Evolutionary conservation across 2,797 vertebrate genomes (phyloP).

Genomic region (Huso huso): DNA sequence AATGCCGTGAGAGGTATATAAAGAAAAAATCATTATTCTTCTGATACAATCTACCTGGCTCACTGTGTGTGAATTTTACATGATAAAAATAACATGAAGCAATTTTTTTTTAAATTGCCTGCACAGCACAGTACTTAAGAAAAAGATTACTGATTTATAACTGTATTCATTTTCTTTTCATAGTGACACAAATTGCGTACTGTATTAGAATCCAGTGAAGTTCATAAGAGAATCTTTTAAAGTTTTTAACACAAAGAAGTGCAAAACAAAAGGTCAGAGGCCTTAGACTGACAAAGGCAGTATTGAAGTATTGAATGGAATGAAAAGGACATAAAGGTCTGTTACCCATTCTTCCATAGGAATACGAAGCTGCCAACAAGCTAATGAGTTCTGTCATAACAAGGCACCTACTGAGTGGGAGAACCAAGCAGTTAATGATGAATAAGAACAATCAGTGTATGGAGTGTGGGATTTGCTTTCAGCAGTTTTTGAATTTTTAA

Average conservation of each 20-base stretch:
- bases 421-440: conserved; percentile 15
- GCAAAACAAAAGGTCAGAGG: conserved; percentile 17
- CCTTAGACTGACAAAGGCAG: conserved; percentile 5
- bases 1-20: too few species aligned
- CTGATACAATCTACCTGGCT: conserved; percentile 3
- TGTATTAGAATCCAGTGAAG: conserved; percentile 7
- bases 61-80: not conserved
- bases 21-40: not conserved
- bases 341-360: conserved; percentile 7
- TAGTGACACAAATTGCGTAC: conserved; percentile 1
- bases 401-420: conserved; percentile 8
- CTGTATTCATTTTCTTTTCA: conserved; percentile 7
- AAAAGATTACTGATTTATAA: conserved; percentile 3
- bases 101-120: not conserved
- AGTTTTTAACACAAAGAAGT: conserved; percentile 12
- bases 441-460: not conserved
- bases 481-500: too few species aligned
- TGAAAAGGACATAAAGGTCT: conserved; percentile 5
- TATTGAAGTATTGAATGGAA: conserved; percentile 7
- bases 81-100: conserved; percentile 5
- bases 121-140: not conserved
- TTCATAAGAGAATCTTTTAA: not conserved
- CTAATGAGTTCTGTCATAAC: conserved; percentile 15
- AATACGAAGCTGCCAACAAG: conserved; percentile 11
- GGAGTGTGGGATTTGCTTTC: too few species aligned